Evolutionary conservation across 2,797 vertebrate genomes (phyloP), one percentile per base, ranked within the genome.

Genomic region (Miichthys miiuy): DNA sequence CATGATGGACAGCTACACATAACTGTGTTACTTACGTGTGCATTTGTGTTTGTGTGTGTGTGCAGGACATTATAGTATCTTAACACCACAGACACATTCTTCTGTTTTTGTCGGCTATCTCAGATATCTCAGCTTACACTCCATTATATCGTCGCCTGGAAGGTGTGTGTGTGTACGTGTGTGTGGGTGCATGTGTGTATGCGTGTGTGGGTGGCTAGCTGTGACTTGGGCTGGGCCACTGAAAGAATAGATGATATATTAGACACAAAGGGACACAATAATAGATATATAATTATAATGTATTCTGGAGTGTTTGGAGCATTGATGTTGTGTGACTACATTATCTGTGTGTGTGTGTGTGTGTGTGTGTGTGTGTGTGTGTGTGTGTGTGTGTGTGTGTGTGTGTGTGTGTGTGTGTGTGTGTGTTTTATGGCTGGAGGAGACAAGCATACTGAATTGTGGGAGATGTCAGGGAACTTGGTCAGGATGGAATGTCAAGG

Each of bases 401-500:
- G 75, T 64, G 77, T 67, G 73, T 65, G 63, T 63, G 64, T 20
- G 46, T 46, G 74, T 21, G 48, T 63, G 56, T 41, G 75, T 70
- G 60, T 64, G 68, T 75, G 68, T 81, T 61, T 78, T 70, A 68
- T 68, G 56, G 70, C 81, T 70, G 34, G 57, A 82, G 55, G 50
- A 71, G 74, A 72, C 71, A 61, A 85, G 72, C 85, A 72, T 80
- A 86, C 80, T 77, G 86, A 90, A 89, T 89, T 92, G 86, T 93
- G 91, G 90, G 90, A 94, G 91, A 93, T 91, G 90, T 93, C 89
- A 90, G 87, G 82, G 89, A 89, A 90, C 90, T 90, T 79, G 89
- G 93, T 89, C 84, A 90, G 80, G 88, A 89, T 88, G 90, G 92
- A 93, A 93, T 94, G 92, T 92, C 89, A 92, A 92, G 92, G 93